Percentiles rank a stretch among this genome's conserved stretches.
phyloP scores from a whole-genome alignment of 2,888 invertebrate species.

The Corythucha ciliata region DNA sequence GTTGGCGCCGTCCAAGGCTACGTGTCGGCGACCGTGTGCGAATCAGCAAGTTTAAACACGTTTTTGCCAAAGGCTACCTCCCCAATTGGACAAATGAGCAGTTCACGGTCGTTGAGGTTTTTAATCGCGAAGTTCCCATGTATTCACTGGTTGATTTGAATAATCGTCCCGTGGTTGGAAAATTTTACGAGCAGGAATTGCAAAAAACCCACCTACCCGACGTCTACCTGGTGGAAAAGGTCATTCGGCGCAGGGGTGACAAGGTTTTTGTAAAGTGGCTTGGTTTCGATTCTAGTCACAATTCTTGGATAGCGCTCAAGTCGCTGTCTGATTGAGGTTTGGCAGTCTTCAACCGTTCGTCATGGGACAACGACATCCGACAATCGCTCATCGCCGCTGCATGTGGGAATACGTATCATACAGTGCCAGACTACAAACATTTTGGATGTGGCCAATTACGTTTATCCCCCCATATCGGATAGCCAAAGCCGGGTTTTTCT shows the following conservation, averaged over 20 bases:
- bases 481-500: no score
- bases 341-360: no score
- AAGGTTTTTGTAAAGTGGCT: slow-evolving; percentile 35
- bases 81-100: slow-evolving; percentile 40
- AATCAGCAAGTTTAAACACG: slow-evolving; percentile 37
- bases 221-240: slow-evolving; percentile 36
- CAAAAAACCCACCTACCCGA: slow-evolving; percentile 33
- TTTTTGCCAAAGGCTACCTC: slow-evolving; percentile 39
- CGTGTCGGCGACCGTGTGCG: slow-evolving; percentile 38
- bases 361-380: no score
- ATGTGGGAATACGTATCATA: no score
- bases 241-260: slow-evolving; percentile 32
- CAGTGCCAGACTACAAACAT: no score
- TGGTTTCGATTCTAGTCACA: no score
- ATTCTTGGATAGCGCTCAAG: no score
- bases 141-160: not conserved
- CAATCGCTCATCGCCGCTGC: no score
- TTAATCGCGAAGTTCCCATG: slow-evolving; percentile 29
- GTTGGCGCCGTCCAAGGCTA: slow-evolving; percentile 37
- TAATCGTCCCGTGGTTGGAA: slow-evolving; percentile 32
- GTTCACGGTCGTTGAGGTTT: slow-evolving; percentile 37
- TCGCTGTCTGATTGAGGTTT: no score
- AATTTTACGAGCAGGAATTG: slow-evolving; percentile 38
- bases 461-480: no score
- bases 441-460: no score